These are phyloP conservation scores for Phalacrocorax aristotelis DNA, from an alignment of 2,113 vertebrate genomes.

Conservation along the genomic window DNA sequence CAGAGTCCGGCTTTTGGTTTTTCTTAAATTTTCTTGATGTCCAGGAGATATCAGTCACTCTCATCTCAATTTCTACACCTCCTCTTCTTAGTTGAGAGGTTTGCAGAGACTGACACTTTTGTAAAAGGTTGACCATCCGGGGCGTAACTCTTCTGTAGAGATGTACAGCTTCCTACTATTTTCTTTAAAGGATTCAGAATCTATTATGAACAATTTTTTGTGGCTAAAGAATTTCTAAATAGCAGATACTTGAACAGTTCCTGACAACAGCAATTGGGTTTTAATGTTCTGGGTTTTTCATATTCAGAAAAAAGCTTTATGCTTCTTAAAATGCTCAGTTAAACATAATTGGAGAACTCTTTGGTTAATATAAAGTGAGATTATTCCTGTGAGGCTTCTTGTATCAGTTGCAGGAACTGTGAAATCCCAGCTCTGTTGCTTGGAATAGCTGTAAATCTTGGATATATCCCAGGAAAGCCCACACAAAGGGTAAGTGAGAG, in stretches of 20 bases:
- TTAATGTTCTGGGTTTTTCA: not conserved
- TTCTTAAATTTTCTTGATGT: not conserved
- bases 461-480: constrained; percentile 27
- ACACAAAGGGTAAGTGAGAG: constrained; percentile 55
- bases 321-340: not conserved
- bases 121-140: not conserved
- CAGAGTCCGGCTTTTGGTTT: not conserved
- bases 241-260: not conserved
- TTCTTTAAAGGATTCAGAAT: not conserved
- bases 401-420: constrained; percentile 26
- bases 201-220: not conserved
- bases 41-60: not conserved
- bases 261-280: not conserved
- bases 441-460: constrained; percentile 53
- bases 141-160: not conserved
- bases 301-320: not conserved
- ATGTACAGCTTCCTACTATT: not conserved
- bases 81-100: not conserved
- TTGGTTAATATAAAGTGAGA: not conserved
- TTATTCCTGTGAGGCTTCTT: not conserved
- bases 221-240: not conserved
- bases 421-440: constrained; percentile 47
- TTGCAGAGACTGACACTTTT: not conserved
- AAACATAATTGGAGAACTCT: constrained; percentile 3
- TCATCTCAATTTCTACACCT: not conserved